Evolutionary conservation across 2,888 invertebrate genomes (phyloP).

Genomic region (Neocrepidodera transversa): DNA sequence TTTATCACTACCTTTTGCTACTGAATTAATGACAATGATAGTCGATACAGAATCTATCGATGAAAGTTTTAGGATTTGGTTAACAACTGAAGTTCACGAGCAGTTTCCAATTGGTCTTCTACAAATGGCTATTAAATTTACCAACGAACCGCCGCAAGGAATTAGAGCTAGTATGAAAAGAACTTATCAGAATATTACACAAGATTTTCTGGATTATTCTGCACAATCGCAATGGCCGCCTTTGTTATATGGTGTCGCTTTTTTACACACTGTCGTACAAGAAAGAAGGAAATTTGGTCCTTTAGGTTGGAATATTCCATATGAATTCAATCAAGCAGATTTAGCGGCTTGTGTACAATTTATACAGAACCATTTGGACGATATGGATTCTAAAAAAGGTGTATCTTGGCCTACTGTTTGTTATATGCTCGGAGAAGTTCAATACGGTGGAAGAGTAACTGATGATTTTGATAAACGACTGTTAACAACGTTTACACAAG

Average conservation of each 20-base stretch:
- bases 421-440: conserved; percentile 95
- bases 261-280: conserved; percentile 94
- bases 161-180: conserved; percentile 93
- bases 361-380: conserved; percentile 95
- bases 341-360: conserved; percentile 96
- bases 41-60: conserved; percentile 85
- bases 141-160: conserved; percentile 95
- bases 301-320: conserved; percentile 95
- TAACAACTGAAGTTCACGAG: conserved; percentile 92
- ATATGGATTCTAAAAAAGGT: conserved; percentile 95
- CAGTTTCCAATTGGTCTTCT: conserved; percentile 86
- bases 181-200: conserved; percentile 89
- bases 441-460: conserved; percentile 85
- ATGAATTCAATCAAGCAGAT: conserved; percentile 97
- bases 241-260: conserved; percentile 90
- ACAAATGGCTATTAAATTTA: conserved; percentile 96
- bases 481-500: conserved; percentile 88
- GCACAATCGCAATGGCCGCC: conserved; percentile 93
- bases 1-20: conserved; percentile 91
- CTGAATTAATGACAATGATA: conserved; percentile 89
- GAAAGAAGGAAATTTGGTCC: conserved; percentile 96
- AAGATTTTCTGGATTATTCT: conserved; percentile 92
- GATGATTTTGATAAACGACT: conserved; percentile 96
- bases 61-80: conserved; percentile 83
- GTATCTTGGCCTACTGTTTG: conserved; percentile 97